These are phyloP conservation scores for Scaptomyza caliginosa DNA, from an alignment of 2,888 invertebrate genomes.

Conservation along the genomic window DNA sequence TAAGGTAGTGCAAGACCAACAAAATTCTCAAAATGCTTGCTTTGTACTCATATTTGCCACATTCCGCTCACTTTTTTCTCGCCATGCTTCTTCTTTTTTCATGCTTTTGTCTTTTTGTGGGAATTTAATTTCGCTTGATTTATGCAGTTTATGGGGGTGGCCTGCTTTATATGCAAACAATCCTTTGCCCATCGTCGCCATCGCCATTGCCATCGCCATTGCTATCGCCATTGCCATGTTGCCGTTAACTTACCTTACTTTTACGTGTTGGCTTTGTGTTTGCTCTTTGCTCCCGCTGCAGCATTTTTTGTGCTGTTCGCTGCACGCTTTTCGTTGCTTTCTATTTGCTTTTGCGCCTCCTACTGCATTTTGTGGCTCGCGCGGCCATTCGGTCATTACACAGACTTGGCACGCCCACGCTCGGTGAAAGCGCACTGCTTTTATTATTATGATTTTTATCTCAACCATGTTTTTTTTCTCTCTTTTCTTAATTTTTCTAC, in stretches of 20 bases:
- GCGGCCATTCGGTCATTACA: conserved; percentile 72
- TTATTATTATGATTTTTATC: conserved; percentile 68
- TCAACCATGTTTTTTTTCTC: conserved; percentile 50
- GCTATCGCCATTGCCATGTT: conserved; percentile 29
- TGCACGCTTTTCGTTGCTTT: conserved; percentile 28
- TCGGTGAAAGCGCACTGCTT: conserved; percentile 53
- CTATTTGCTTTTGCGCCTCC: conserved; percentile 53
- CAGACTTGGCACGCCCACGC: conserved; percentile 44
- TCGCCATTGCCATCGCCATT: conserved; percentile 15
- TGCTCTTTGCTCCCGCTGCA: conserved; percentile 46
- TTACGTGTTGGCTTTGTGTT: conserved; percentile 47
- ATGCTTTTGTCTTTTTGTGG: conserved; percentile 36
- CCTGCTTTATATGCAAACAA: conserved; percentile 57
- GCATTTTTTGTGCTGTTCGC: neutral
- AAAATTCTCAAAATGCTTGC: conserved; percentile 46
- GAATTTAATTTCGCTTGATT: conserved; percentile 77
- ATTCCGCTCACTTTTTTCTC: conserved; percentile 23
- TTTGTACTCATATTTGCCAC: conserved; percentile 40
- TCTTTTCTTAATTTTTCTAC: conserved; percentile 64
- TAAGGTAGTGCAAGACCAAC: conserved; percentile 35
- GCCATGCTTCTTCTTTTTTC: conserved; percentile 25
- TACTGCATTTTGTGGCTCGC: conserved; percentile 52
- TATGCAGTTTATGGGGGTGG: conserved; percentile 66
- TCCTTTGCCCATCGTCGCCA: conserved; percentile 39
- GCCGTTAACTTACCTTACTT: conserved; percentile 55